Percentiles rank a stretch among this genome's conserved stretches.
phyloP scores from a whole-genome alignment of 2,797 vertebrate genomes.

The Periparus ater region DNA sequence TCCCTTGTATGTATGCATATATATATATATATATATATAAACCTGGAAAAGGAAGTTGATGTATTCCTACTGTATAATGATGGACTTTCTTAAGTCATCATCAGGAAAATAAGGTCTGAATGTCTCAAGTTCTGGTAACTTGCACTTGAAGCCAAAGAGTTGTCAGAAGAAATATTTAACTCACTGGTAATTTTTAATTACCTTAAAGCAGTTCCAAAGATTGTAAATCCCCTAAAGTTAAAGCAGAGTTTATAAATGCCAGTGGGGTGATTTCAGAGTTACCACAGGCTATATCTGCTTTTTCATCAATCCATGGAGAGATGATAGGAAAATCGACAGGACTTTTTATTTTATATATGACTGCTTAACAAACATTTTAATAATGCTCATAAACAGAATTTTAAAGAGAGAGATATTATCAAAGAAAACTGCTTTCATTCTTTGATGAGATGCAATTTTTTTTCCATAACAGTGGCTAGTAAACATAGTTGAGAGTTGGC shows the following conservation, averaged over 20 bases:
- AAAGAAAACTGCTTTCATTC: neutral
- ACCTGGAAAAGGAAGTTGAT: neutral
- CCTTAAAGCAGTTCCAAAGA: neutral
- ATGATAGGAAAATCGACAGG: neutral
- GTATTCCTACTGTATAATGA: neutral
- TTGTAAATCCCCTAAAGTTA: neutral
- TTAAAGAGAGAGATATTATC: neutral
- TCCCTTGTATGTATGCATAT: rapidly evolving
- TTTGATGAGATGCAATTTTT: neutral
- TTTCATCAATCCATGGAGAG: neutral
- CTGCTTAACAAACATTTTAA: neutral
- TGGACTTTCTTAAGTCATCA: neutral
- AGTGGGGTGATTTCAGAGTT: neutral
- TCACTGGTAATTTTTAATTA: neutral
- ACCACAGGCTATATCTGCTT: neutral
- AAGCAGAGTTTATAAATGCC: neutral
- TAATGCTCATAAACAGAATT: neutral
- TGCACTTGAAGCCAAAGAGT: neutral
- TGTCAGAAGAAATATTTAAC: neutral
- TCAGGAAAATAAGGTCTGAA: neutral
- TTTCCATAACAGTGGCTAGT: neutral
- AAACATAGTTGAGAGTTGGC: neutral
- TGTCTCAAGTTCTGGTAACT: neutral
- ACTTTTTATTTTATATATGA: neutral
- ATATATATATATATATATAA: neutral